phyloP scores from a whole-genome alignment of 2,113 vertebrate species.

The Antigone vipio region DNA sequence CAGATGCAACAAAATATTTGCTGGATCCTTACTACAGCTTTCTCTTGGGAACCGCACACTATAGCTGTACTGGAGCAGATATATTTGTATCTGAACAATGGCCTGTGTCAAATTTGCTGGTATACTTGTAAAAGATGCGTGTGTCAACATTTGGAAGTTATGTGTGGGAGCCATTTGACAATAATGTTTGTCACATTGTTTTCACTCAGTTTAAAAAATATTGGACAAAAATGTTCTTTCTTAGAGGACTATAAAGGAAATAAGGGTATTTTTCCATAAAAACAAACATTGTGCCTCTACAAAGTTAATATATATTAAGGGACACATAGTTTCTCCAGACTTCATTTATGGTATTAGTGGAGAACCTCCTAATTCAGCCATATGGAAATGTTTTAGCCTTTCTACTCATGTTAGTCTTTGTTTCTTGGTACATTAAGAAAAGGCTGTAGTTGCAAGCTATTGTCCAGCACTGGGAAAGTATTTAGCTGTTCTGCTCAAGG shows the following conservation, averaged over 20 bases:
- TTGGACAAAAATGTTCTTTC: not conserved
- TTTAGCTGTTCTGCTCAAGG: not conserved
- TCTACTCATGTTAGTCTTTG: not conserved
- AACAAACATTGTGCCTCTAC: not conserved
- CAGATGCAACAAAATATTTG: not conserved
- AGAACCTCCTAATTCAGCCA: not conserved
- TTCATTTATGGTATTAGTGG: not conserved
- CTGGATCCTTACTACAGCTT: not conserved
- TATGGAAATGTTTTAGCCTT: not conserved
- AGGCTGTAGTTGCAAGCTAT: conserved; percentile 25
- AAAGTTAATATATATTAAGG: not conserved
- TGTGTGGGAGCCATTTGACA: not conserved
- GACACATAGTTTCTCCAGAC: not conserved
- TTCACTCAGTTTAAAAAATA: not conserved
- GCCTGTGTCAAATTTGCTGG: not conserved
- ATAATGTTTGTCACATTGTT: not conserved
- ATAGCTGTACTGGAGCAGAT: not conserved
- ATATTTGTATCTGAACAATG: not conserved
- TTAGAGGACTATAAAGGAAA: not conserved
- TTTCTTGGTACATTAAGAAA: not conserved
- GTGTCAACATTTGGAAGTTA: not conserved
- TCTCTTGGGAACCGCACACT: not conserved
- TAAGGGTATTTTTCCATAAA: not conserved
- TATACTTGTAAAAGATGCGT: not conserved
- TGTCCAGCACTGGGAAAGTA: conserved; percentile 16